phyloP scores from a whole-genome alignment of 2,888 invertebrate genomes.

The Saturnia pavonia region DNA sequence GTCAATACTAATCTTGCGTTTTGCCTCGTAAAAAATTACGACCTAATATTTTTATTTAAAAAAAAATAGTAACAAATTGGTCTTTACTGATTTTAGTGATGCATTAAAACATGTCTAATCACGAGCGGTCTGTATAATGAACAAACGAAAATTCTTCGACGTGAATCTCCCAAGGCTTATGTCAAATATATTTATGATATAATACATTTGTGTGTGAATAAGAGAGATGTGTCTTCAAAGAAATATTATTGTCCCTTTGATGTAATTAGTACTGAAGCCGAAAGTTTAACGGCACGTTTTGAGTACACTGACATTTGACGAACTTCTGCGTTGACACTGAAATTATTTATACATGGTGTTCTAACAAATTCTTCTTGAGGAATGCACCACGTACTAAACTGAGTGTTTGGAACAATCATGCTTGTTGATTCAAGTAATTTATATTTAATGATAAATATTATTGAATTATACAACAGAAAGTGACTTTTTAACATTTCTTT shows the following conservation, averaged over 20 bases:
- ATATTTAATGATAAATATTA: too few relatives aligned
- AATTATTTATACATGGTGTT: background rate
- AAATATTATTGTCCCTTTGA: slow-evolving; percentile 9
- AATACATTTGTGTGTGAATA: background rate
- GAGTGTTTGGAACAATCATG: background rate
- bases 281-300: background rate
- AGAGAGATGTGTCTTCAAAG: slow-evolving; percentile 8
- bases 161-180: background rate
- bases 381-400: background rate
- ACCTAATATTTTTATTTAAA: too few relatives aligned
- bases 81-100: too few relatives aligned
- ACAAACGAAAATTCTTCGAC: slow-evolving; percentile 4
- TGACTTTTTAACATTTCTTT: too few relatives aligned
- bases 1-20: background rate
- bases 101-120: background rate
- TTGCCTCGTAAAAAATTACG: too few relatives aligned
- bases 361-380: background rate
- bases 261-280: slow-evolving; percentile 4
- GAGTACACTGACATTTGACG: background rate
- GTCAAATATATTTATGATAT: background rate
- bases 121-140: background rate
- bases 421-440: background rate
- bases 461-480: too few relatives aligned
- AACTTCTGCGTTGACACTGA: background rate
- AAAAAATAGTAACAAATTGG: too few relatives aligned